A percentile compares a stretch with the other conserved stretches of the same genome.
Conservation (phyloP, 2,113 vertebrate species). For the Desmodus rotundus region DNA sequence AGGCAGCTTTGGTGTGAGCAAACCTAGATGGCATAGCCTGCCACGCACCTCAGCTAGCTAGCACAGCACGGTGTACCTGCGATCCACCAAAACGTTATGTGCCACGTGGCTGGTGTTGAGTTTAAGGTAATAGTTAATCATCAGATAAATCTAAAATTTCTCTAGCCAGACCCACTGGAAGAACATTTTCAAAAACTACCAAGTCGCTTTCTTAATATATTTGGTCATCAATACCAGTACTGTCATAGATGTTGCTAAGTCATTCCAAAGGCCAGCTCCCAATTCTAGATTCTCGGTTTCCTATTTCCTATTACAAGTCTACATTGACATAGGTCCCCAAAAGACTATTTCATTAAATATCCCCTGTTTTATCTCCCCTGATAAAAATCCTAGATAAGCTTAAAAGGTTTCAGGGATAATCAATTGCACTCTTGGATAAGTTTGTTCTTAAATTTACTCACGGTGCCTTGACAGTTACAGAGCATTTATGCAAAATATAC, state of each 20-base stretch:
- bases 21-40: background rate
- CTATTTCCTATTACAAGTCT: background rate
- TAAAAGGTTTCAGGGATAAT: background rate
- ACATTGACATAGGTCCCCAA: background rate
- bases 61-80: background rate
- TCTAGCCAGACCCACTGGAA: background rate
- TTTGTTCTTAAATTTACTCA: background rate
- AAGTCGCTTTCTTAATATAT: background rate
- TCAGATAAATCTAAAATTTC: background rate
- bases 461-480: background rate
- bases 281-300: background rate
- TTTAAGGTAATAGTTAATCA: background rate
- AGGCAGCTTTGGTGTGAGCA: background rate
- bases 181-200: background rate
- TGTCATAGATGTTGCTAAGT: background rate
- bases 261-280: background rate
- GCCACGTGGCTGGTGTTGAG: too few species aligned
- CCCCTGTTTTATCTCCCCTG: background rate
- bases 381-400: background rate
- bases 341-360: background rate
- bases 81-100: background rate
- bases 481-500: background rate
- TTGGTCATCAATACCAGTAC: background rate
- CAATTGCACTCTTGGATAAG: background rate
- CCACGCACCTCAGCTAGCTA: background rate